Evolutionary conservation across 2,797 vertebrate genomes (phyloP), one percentile per base, ranked within the genome.

Genomic region (Anas flavirostris): DNA sequence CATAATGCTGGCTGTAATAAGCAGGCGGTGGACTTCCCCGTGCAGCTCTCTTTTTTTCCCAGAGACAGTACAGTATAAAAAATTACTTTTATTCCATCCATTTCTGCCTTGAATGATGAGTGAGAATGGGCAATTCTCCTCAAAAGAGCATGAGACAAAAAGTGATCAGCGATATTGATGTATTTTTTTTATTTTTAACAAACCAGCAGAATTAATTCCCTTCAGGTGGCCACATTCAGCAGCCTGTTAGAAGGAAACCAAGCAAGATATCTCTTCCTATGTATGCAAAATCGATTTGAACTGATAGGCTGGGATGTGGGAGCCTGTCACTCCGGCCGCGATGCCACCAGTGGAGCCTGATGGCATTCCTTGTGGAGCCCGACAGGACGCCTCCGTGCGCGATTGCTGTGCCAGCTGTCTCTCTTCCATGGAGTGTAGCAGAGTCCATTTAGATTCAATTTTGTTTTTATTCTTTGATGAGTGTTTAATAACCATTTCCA

Each of bases 381-480:
- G 78, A 86, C 39, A 77, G 96, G 64, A 74, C 48, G 75, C 69
- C 62, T 85, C 9, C 0, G 72, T 86, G 56, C 83, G 66, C 43
- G 18, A 28, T 43, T 67, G 60, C 93, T 84, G 64, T 94, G 89
- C 97, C 97, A 96, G 95, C 95, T 97, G 96, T 94, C 83, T 91
- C 81, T 93, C 82, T 92, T 93, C 84, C 67, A 37, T 64, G 58
- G 41, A 88, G 55, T 56, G 53, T 29, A 87, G 93, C 90, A 92
- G 73, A 95, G 63, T 67, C 93, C 84, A 84, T 97, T 97, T 96
- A 90, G 58, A 95, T 96, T 96, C 90, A 94, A 85, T 96, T 95
- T 96, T 90, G 93, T 8, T 94, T 97, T 96, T 96, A 90, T 95
- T 95, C 96, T 96, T 95, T 97, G 95, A 95, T 94, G 96, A 95